Percentiles rank a stretch among this genome's conserved stretches.
phyloP scores from a whole-genome alignment of 2,888 invertebrate genomes.

The Entomobrya proxima region DNA sequence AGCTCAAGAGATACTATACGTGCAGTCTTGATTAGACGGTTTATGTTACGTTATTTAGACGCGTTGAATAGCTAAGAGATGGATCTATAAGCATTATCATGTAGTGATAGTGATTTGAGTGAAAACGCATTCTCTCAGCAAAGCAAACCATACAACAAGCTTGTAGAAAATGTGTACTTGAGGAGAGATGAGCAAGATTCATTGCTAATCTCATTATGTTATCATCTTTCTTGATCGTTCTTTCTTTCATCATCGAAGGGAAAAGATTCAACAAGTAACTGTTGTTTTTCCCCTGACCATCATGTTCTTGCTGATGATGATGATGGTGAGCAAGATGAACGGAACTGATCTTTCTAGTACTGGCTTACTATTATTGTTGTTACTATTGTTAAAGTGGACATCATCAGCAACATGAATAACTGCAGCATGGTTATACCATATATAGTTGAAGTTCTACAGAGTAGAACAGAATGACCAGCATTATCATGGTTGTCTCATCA shows the following conservation, averaged over 20 bases:
- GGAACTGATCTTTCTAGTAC: constrained; percentile 48
- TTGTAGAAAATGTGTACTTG: neutral
- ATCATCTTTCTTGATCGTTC: constrained; percentile 46
- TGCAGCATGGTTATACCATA: constrained; percentile 19
- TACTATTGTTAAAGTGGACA: constrained; percentile 41
- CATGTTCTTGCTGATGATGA: constrained; percentile 13
- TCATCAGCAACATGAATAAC: constrained; percentile 29
- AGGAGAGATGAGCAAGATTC: constrained; percentile 36
- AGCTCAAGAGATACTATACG: too few species aligned
- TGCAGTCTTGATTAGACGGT: neutral
- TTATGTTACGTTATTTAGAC: too few species aligned
- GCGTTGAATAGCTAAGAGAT: too few species aligned
- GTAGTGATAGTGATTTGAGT: neutral
- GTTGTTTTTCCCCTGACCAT: constrained; percentile 39
- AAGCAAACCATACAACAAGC: neutral
- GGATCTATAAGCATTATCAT: neutral
- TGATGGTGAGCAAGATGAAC: constrained; percentile 39
- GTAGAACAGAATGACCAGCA: constrained; percentile 23
- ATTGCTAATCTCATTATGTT: constrained; percentile 62
- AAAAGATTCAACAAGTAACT: constrained; percentile 58
- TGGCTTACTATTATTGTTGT: constrained; percentile 35
- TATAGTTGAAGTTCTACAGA: too few species aligned
- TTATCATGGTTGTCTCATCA: constrained; percentile 10
- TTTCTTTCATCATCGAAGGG: constrained; percentile 46
- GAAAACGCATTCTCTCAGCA: neutral